These are phyloP conservation scores for Hymenopus coronatus DNA, from an alignment of 2,888 invertebrate species.

Conservation along the genomic window DNA sequence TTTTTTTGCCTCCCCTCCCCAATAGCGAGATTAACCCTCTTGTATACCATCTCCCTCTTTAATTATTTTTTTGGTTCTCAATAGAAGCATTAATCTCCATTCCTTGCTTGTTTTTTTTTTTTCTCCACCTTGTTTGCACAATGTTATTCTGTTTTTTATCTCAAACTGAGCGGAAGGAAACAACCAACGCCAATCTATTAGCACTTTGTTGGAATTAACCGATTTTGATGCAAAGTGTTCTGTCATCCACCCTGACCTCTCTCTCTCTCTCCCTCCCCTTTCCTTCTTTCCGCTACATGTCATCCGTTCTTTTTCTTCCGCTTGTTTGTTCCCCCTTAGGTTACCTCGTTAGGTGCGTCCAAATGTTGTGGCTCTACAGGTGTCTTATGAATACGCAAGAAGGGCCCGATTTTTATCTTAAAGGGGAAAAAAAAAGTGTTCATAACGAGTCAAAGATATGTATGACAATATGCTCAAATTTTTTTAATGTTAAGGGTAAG, in stretches of 20 bases:
- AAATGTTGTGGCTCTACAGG: not conserved
- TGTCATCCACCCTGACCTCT: not conserved
- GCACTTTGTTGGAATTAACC: slow-evolving; percentile 4
- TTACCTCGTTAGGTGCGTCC: not conserved
- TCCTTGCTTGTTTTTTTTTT: not conserved
- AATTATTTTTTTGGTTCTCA: not conserved
- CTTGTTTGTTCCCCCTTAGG: not conserved
- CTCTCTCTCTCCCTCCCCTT: not conserved
- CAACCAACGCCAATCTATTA: not conserved
- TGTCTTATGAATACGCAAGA: not conserved
- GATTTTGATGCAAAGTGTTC: slow-evolving; percentile 1
- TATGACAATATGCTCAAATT: not conserved
- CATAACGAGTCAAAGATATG: not conserved
- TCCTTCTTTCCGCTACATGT: not conserved
- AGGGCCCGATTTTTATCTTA: not conserved
- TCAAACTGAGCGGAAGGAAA: not conserved
- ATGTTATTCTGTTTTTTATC: not conserved
- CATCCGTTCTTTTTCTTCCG: not conserved
- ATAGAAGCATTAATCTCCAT: not conserved
- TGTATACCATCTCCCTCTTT: not conserved
- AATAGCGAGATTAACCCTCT: not conserved
- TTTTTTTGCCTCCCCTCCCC: not conserved
- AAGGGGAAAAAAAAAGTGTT: not conserved
- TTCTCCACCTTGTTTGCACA: not conserved
- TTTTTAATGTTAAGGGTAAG: not conserved